Evolutionary conservation across 2,797 vertebrate species (phyloP), one percentile per base, ranked within the genome.

Genomic region (Streptopelia turtur): DNA sequence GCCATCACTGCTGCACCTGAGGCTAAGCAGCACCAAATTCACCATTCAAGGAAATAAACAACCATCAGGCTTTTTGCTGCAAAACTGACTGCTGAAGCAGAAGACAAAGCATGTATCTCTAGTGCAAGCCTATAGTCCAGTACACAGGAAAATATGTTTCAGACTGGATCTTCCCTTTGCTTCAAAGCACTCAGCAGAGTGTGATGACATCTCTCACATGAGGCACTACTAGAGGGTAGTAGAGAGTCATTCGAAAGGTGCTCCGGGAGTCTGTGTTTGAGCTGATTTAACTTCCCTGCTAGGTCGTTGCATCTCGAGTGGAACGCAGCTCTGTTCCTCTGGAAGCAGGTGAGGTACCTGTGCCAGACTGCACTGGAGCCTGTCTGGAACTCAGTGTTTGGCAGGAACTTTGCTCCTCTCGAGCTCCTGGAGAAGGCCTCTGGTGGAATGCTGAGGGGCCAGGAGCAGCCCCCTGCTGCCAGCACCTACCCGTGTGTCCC

Each of bases 401-500:
- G 65, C 69, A 50, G 43, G 71, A 87, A n/a, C 31, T 39, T 83
- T n/a, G n/a, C 12, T 84, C 20, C 18, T 11, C 35, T 79, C 37
- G 65, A 60, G 39, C n/a, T 87, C 1, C 31, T 30, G 56, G 30
- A 91, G 41, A 83, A 72, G 20, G 25, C 41, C 52, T 55, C 59
- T 52, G 17, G 14, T 55, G 50, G 85, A 49, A 56, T 11, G 27
- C 45, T 22, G 55, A 2, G 3, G 33, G 22, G 41, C 30, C 25
- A 24, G 77, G 50, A 61, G 71, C 57, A 33, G 45, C 17, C 18
- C 25, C 41, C 20, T 28, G 3, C 65, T 61, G 47, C 57, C n/a
- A 3, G 12, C 57, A 31, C 23, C 27, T 68, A 8, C 37, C n/a
- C 7, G 1, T 3, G 0, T 37, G 27, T 89, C 24, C 35, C 2